phyloP scores from a whole-genome alignment of 2,113 vertebrate genomes.

The Coturnix japonica region DNA sequence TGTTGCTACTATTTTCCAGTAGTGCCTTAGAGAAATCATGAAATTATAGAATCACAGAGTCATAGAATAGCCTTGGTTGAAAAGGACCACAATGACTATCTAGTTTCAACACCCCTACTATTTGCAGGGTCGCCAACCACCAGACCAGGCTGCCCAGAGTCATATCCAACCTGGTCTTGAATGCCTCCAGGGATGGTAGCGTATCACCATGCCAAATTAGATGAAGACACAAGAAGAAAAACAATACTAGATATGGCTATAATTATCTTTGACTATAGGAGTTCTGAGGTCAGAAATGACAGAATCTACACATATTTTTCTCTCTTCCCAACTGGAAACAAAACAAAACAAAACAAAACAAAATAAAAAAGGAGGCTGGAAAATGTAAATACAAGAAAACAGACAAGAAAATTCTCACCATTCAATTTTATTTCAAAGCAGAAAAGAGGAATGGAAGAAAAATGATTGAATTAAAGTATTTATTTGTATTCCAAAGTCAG shows the following conservation, averaged over 20 bases:
- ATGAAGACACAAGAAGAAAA: not conserved
- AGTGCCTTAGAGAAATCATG: not conserved
- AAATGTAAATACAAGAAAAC: not conserved
- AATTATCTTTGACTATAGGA: not conserved
- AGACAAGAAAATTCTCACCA: not conserved
- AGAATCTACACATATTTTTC: not conserved
- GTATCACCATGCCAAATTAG: not conserved
- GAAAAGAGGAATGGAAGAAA: not conserved
- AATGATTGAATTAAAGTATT: not conserved
- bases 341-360: not conserved
- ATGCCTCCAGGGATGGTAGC: not conserved
- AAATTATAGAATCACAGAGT: too few species aligned
- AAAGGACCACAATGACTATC: too few species aligned
- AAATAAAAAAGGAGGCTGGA: not conserved
- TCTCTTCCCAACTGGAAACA: not conserved
- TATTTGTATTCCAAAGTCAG: not conserved
- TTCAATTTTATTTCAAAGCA: not conserved
- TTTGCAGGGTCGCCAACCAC: too few species aligned
- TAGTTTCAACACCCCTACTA: too few species aligned
- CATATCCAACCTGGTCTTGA: too few species aligned
- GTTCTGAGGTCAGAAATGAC: not conserved
- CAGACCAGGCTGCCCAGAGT: too few species aligned
- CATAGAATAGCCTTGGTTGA: too few species aligned
- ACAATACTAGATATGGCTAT: not conserved
- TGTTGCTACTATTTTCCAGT: not conserved